These are phyloP conservation scores for Schizotus pectinicornis DNA, from an alignment of 2,888 invertebrate species.

Conservation along the genomic window DNA sequence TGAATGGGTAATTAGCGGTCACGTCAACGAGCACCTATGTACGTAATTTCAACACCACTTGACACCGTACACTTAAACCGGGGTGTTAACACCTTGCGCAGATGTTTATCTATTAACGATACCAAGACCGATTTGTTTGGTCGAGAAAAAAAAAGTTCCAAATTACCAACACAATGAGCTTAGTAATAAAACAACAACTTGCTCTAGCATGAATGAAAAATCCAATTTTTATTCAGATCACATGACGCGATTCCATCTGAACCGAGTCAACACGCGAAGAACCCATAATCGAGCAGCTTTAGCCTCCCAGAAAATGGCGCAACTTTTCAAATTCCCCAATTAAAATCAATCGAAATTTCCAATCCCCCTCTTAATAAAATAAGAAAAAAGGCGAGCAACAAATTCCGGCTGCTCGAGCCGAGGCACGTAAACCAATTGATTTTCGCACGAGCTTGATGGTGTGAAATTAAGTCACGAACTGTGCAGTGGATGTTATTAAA, in stretches of 20 bases:
- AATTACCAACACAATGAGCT: constrained; percentile 3
- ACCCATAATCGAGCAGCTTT: constrained; percentile 33
- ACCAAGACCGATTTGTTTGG: background rate
- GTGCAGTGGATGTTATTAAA: background rate
- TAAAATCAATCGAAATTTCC: background rate
- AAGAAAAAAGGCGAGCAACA: background rate
- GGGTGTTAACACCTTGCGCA: too few species aligned
- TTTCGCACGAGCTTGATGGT: background rate
- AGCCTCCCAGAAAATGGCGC: constrained; percentile 24
- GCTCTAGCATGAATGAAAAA: constrained; percentile 27
- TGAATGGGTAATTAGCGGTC: too few species aligned
- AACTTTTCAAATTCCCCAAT: background rate
- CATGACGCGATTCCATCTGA: constrained; percentile 28
- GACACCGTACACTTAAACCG: too few species aligned
- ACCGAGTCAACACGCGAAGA: constrained; percentile 30
- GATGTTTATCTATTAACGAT: background rate
- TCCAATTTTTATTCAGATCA: constrained; percentile 28
- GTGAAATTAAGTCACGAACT: background rate
- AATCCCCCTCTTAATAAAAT: background rate
- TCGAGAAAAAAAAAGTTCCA: background rate
- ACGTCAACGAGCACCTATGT: too few species aligned
- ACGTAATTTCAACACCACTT: too few species aligned
- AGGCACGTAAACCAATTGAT: background rate
- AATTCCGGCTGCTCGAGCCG: background rate
- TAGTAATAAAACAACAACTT: constrained; percentile 8